Base-by-base conservation (phyloP, 2,888 invertebrate species). In the Dicyrtomina minuta region DNA sequence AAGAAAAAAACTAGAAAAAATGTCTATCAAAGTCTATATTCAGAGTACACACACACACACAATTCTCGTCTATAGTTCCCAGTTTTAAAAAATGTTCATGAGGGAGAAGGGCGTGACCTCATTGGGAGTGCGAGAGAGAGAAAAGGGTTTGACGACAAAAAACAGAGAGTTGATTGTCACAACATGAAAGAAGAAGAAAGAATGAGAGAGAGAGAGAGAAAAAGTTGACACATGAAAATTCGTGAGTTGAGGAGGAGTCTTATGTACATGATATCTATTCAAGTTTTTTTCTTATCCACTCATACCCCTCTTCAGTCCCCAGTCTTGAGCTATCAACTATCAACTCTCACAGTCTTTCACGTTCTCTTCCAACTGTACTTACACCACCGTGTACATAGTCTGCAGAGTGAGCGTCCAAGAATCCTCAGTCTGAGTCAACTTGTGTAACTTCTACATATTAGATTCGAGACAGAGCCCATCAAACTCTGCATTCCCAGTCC, bases 161-260 rank as follows among this genome's bases (percentile, higher is more conserved):
- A 60, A 55, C 24, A 46, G 67, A 49, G 26, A 43, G 59, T 59
- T 59, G 67, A 59, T 67, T 59, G 60, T 67, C 60, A 60, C 60
- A 59, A 67, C 67, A 67, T 59, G 49, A 67, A 49, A 49, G 60
- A 60, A 39, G 22, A 22, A 56, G 56, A 56, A 39, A 59, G 59
- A 61, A 46, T 22, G 22, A 43, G 60, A 46, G 59, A 13, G 65
- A 55, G 55, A 56, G 49, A 67, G 58, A 59, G 67, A 67, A 67
- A 67, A 67, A 67, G 67, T 67, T 67, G 67, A 67, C 67, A 67
- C 67, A 67, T 67, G 67, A 67, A 67, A 67, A 67, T 67, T 67
- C 67, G 67, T 67, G 67, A 67, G 67, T 67, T 60, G 67, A 67
- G 67, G 67, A 67, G 67, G 67, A 67, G 67, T 67, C 67, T 22